Percentiles rank a stretch among this genome's conserved stretches.
Evolutionary conservation across 2,113 vertebrate species (phyloP).

Genomic region (Sciurus niger): DNA sequence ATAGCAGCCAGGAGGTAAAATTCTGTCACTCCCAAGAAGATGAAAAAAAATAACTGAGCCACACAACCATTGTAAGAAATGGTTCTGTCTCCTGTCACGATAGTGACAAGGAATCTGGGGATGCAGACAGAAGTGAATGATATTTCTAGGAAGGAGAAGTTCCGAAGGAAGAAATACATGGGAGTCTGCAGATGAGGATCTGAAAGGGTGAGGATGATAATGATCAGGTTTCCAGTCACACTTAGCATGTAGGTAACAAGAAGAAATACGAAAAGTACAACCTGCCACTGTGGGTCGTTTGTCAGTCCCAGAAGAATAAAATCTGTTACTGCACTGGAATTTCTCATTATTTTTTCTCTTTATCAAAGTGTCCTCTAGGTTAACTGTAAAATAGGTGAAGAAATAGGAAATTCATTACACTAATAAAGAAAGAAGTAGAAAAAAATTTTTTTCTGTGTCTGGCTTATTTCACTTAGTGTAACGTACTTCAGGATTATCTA

Average conservation of each 20-base stretch:
- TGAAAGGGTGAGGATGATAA: conserved; percentile 75
- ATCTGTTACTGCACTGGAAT: conserved; percentile 64
- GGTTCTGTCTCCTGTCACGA: conserved; percentile 68
- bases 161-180: conserved; percentile 82
- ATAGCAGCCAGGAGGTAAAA: conserved; percentile 83
- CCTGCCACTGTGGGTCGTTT: conserved; percentile 63
- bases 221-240: conserved; percentile 72
- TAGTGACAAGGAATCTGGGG: conserved; percentile 73
- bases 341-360: conserved; percentile 62
- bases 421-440: neutral
- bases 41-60: conserved; percentile 79
- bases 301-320: conserved; percentile 82
- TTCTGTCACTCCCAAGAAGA: conserved; percentile 79
- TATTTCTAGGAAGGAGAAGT: conserved; percentile 81
- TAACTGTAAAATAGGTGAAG: conserved; percentile 25
- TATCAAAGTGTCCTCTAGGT: neutral
- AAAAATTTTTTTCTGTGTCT: neutral
- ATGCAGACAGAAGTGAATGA: conserved; percentile 79
- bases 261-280: conserved; percentile 74
- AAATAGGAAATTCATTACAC: neutral
- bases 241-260: conserved; percentile 78
- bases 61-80: conserved; percentile 77
- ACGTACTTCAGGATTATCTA: neutral
- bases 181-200: conserved; percentile 70
- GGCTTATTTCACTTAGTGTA: neutral